Percentiles rank a stretch among this genome's conserved stretches.
phyloP scores from a whole-genome alignment of 2,888 invertebrate genomes.

The Oxystoma pomonae region DNA sequence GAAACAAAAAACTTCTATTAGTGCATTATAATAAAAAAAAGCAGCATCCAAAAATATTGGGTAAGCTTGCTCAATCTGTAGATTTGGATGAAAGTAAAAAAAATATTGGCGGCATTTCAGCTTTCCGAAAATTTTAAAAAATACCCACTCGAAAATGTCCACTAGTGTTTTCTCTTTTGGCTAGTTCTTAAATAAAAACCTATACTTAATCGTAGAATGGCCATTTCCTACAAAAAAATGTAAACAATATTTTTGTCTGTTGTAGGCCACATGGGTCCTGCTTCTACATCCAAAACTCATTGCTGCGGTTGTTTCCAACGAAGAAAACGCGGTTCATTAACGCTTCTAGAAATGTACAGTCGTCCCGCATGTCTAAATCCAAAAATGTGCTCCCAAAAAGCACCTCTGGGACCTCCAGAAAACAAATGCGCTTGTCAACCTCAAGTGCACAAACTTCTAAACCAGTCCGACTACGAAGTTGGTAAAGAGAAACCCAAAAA shows the following conservation, averaged over 20 bases:
- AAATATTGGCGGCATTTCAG: no score
- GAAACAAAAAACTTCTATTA: no score
- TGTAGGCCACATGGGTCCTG: constrained; percentile 49
- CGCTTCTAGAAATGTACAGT: constrained; percentile 57
- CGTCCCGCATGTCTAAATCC: constrained; percentile 43
- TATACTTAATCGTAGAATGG: not conserved
- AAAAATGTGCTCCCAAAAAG: constrained; percentile 41
- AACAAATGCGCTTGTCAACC: constrained; percentile 35
- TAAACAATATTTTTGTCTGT: constrained; percentile 36
- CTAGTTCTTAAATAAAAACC: not conserved
- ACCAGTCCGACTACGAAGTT: constrained; percentile 53
- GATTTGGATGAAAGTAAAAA: no score
- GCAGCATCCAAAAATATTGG: no score
- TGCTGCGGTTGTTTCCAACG: constrained; percentile 49
- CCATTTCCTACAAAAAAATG: not conserved
- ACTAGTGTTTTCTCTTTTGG: no score
- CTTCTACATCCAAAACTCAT: constrained; percentile 44
- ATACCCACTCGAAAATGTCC: no score
- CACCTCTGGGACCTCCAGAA: constrained; percentile 44
- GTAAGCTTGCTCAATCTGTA: no score
- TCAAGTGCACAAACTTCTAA: constrained; percentile 38
- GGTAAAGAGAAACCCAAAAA: constrained; percentile 37
- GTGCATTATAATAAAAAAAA: no score
- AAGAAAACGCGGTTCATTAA: constrained; percentile 44
- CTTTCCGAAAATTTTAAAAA: no score